A percentile compares a stretch with the other conserved stretches of the same genome.
phyloP scores from a whole-genome alignment of 2,113 vertebrate genomes.

The Triplophysa tibetana region DNA sequence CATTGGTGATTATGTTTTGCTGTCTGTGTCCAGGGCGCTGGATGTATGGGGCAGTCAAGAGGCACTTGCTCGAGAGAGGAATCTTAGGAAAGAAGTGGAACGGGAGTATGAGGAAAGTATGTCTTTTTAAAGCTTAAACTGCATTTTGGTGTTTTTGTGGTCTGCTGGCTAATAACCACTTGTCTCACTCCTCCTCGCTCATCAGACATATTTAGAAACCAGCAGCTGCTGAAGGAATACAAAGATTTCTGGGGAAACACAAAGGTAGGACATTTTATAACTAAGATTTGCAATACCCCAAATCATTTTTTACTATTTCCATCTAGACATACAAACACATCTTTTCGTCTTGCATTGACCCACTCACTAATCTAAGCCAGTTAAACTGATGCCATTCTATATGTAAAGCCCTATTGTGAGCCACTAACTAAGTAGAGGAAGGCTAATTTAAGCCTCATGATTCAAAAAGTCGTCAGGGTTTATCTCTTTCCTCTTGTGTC shows the following conservation, averaged over 20 bases:
- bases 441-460: neutral
- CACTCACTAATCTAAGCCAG: no score
- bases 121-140: slow-evolving; percentile 59
- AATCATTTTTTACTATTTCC: no score
- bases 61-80: slow-evolving; percentile 89
- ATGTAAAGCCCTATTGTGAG: no score
- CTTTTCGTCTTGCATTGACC: no score
- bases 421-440: neutral
- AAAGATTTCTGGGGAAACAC: slow-evolving; percentile 95
- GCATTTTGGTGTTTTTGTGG: neutral
- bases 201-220: slow-evolving; percentile 90
- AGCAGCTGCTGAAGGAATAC: slow-evolving; percentile 92
- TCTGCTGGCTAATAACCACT: neutral
- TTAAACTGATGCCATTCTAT: no score
- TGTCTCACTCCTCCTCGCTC: neutral
- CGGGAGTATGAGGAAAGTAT: slow-evolving; percentile 92
- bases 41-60: slow-evolving; percentile 97
- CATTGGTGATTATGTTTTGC: neutral
- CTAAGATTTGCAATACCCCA: neutral
- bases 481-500: neutral
- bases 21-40: slow-evolving; percentile 76
- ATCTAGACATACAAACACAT: no score
- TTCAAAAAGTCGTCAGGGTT: neutral
- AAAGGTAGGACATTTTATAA: slow-evolving; percentile 78
- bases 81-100: slow-evolving; percentile 87